Evolutionary conservation across 2,797 vertebrate species (phyloP).

Genomic region (Onychomys torridus): DNA sequence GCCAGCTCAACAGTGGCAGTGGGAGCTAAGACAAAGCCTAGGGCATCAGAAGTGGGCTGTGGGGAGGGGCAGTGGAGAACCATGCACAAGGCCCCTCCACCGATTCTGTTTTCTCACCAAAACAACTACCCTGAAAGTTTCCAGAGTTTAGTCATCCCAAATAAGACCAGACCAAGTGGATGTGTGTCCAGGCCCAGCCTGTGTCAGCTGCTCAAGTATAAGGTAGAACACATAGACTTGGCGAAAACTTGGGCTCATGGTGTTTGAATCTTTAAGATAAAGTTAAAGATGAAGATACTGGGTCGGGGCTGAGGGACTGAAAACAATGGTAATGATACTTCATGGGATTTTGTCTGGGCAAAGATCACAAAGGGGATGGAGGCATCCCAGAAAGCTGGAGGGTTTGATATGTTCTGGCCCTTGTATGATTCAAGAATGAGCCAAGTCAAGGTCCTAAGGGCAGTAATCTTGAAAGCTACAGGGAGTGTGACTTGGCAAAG

Average conservation of each 20-base stretch:
- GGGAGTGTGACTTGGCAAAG: neutral
- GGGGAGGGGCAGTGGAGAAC: neutral
- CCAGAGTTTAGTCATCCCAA: neutral
- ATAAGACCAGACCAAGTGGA: neutral
- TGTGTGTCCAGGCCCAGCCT: neutral
- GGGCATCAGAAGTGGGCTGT: neutral
- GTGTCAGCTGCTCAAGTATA: neutral
- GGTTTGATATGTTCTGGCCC: neutral
- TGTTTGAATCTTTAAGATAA: neutral
- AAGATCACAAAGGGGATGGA: neutral
- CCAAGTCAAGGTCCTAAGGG: neutral
- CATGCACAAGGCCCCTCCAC: neutral
- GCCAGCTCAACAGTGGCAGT: neutral
- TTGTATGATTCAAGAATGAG: neutral
- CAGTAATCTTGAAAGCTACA: neutral
- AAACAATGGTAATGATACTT: neutral
- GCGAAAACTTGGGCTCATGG: neutral
- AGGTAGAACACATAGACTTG: neutral
- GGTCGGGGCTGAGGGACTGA: neutral
- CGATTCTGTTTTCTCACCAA: slow-evolving; percentile 19
- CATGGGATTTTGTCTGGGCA: neutral
- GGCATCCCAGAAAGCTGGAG: neutral
- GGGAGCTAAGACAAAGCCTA: neutral
- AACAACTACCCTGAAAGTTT: neutral
- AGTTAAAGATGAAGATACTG: too few species aligned